Evolutionary conservation across 2,797 vertebrate genomes (phyloP), one percentile per base, ranked within the genome.

Genomic region (Microctenopoma stevenorrisi): DNA sequence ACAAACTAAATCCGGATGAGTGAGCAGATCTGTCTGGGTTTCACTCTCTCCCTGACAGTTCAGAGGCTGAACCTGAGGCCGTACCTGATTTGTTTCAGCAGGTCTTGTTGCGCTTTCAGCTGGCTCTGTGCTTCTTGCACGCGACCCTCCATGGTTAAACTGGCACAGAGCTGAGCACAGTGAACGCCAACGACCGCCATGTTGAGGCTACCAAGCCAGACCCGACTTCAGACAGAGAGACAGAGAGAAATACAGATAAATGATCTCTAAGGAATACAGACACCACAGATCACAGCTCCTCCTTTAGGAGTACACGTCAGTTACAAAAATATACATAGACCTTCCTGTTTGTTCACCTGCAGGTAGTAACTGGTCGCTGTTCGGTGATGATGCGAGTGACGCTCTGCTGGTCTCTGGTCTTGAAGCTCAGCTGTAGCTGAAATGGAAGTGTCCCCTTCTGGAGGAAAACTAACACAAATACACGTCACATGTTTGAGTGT

Each of bases 121-220:
- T 93, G 89, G 60, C 30, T 83, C 72, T 92, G 92, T 4, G 94
- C 94, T 40, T 95, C 93, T 12, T 84, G 73, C 8, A 95, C 89
- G 14, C 84, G 82, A 4, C 94, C 94, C 58, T 94, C 92, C 90
- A 95, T 94, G 15, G 94, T 93, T 33, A 95, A 81, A 37, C 87
- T 76, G 62, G 93, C 94, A 50, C 92, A 94, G 57, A 95, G 90
- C 67, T 95, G 94, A 52, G 92, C 94, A 2, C 89, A 94, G 88
- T 95, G 94, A 47, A 93, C 92, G 0, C 87, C 92, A 4, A 95
- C 84, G 3, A 95, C 93, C 0, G 82, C 82, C 82, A 89, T 81
- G 66, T 94, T 93, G 54, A 95, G 88, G 50, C 76, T 88, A 0
- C 88, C 82, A 0, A 86, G 72, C 69, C 78, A 81, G 13, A 94